Percentiles rank a stretch among this genome's conserved stretches.
Conservation (phyloP, 2,888 invertebrate species). For the Acrobasis suavella region DNA sequence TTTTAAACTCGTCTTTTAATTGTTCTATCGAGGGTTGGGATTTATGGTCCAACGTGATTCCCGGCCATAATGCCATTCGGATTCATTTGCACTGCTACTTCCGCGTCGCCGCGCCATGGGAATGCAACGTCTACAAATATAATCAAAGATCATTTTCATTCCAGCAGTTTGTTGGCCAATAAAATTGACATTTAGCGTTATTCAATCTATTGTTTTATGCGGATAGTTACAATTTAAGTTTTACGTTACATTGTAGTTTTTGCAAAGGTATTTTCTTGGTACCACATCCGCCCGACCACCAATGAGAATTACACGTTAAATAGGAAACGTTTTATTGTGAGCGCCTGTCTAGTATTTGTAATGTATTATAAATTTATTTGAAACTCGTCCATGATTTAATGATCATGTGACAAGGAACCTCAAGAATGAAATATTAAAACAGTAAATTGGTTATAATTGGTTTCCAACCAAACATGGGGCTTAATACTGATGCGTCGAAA, state of each 20-base stretch:
- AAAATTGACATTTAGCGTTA: constrained; percentile 47
- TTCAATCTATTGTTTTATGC: constrained; percentile 33
- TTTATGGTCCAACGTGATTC: constrained; percentile 80
- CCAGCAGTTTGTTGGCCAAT: constrained; percentile 53
- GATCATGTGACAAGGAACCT: background rate
- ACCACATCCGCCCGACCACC: constrained; percentile 1
- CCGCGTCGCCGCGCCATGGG: constrained; percentile 71
- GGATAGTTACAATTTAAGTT: constrained; percentile 13
- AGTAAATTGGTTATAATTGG: constrained; percentile 19
- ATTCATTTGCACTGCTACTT: constrained; percentile 77
- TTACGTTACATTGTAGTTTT: constrained; percentile 13
- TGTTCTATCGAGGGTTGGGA: constrained; percentile 78
- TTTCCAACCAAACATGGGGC: constrained; percentile 18
- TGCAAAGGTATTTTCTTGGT: constrained; percentile 18
- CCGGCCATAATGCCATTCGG: constrained; percentile 66
- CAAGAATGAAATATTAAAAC: constrained; percentile 11
- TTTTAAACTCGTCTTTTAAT: constrained; percentile 82
- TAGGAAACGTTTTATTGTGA: background rate
- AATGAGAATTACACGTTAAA: background rate
- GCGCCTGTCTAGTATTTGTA: background rate
- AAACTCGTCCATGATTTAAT: background rate
- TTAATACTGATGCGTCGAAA: constrained; percentile 22
- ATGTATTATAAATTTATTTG: background rate
- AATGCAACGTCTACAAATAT: constrained; percentile 71
- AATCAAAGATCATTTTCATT: constrained; percentile 64